Evolutionary conservation across 2,113 vertebrate genomes (phyloP).

Genomic region (Zootoca vivipara): DNA sequence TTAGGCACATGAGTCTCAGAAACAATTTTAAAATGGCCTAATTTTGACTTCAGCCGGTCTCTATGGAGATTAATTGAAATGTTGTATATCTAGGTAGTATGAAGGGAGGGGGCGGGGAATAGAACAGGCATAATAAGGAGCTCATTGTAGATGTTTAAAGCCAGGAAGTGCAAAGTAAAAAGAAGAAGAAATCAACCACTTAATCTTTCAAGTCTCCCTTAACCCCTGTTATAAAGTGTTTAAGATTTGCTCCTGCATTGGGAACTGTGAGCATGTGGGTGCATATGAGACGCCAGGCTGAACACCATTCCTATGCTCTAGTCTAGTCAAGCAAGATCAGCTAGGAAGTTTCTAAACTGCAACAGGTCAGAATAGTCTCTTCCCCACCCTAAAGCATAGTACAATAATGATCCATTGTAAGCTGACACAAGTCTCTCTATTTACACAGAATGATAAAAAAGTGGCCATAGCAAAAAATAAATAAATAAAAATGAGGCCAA

Average conservation of each 20-base stretch:
- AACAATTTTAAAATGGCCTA: conserved; percentile 2
- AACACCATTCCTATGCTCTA: neutral
- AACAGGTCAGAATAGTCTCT: neutral
- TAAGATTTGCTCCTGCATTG: neutral
- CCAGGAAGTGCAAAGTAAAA: conserved; percentile 5
- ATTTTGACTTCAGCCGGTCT: conserved; percentile 21
- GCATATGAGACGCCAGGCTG: no score
- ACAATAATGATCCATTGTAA: neutral
- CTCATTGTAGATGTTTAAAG: neutral
- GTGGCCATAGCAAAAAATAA: conserved; percentile 39
- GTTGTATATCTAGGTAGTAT: neutral
- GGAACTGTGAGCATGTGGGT: neutral
- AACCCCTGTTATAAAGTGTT: neutral
- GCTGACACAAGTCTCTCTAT: neutral
- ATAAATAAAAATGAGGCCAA: neutral
- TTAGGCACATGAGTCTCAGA: neutral
- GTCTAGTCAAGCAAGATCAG: neutral
- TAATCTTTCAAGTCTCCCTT: neutral
- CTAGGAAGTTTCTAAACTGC: neutral
- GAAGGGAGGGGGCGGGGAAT: neutral
- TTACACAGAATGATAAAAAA: neutral
- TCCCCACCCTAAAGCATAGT: neutral
- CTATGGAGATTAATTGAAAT: conserved; percentile 15
- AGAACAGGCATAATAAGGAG: neutral
- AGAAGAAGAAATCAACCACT: neutral